Base-by-base conservation (phyloP, 2,888 invertebrate genomes). In the Dicyrtoma fusca region DNA sequence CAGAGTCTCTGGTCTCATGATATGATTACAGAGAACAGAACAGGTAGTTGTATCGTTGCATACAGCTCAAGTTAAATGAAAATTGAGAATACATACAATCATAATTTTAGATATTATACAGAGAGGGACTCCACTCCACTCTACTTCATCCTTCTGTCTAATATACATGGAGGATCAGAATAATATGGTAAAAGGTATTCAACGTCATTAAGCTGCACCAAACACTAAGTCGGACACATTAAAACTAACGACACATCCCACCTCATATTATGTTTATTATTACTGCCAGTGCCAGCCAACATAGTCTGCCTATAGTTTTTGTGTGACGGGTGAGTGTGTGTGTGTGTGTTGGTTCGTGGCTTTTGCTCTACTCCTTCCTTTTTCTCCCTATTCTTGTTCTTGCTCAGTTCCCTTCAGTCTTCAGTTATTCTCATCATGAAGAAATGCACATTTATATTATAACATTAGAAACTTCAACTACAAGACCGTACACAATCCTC, bases 171-270 rank as follows among this genome's bases (percentile, higher is more conserved):
- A 61, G 19, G 44, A 34, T 34, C 34, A 3, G 34, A 21, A 61
- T 61, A 61, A 61, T 61, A 44, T 61, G 19, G 61, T 61, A 61
- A 69, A 55, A 69, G 62, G 59, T 74, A 69, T 73, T 69, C 76
- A 74, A 74, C 73, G 75, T 75, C 74, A 77, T 77, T 73, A 78
- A 77, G 74, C 74, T 76, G 71, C 72, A 72, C 78, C 76, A 51
- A 34, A 68, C 71, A 68, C 57, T 72, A 75, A 75, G 79, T 79
- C 77, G 79, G 78, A 78, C 78, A 77, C 79, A 80, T 80, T 77
- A 80, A 80, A 80, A 80, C 65, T 80, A 80, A 80, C 78, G 80
- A 80, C 80, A 77, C 76, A 78, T 80, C 77, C 76, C 77, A 77
- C 78, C 78, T 77, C 75, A 77, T 79, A 76, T 76, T 77, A 78